A percentile compares a stretch with the other conserved stretches of the same genome.
These are phyloP conservation scores for Listrodromus nycthemerus DNA, from an alignment of 2,888 invertebrate species.

Conservation along the genomic window DNA sequence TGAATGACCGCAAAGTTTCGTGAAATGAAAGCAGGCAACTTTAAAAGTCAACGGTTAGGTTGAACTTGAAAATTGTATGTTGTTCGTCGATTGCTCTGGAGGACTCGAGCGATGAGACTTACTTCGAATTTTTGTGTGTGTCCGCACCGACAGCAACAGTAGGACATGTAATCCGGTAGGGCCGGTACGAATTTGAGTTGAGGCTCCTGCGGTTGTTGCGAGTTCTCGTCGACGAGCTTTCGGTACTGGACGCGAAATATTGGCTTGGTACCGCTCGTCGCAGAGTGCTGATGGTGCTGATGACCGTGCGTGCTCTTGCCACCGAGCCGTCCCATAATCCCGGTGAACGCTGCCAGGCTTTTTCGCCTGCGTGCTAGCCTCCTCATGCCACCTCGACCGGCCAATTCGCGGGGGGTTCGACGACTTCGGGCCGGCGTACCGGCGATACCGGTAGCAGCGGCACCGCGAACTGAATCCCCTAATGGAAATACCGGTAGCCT, in stretches of 20 bases:
- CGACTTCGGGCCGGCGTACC: conserved; percentile 32
- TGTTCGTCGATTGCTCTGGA: neutral
- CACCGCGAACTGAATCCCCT: conserved; percentile 3
- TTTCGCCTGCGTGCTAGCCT: conserved; percentile 83
- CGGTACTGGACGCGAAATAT: conserved; percentile 87
- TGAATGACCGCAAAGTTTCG: neutral
- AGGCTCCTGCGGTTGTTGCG: conserved; percentile 81
- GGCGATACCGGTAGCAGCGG: conserved; percentile 38
- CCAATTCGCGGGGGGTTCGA: conserved; percentile 59
- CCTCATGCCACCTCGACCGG: conserved; percentile 79
- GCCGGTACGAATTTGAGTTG: conserved; percentile 85
- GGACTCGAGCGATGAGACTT: conserved; percentile 72
- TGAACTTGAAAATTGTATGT: neutral
- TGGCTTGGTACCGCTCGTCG: conserved; percentile 83
- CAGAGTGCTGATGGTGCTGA: conserved; percentile 65
- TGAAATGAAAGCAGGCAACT: neutral
- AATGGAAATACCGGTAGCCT: conserved; percentile 7
- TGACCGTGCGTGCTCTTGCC: conserved; percentile 80
- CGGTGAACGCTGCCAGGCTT: conserved; percentile 82
- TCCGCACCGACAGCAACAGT: conserved; percentile 87
- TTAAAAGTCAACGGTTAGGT: neutral
- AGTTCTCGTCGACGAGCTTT: conserved; percentile 87
- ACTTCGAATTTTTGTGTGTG: conserved; percentile 87
- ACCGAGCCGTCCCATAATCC: conserved; percentile 86
- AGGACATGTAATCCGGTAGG: conserved; percentile 86